Percentiles rank a stretch among this genome's conserved stretches.
Evolutionary conservation across 2,113 vertebrate genomes (phyloP).

Genomic region (Corynorhinus townsendii): DNA sequence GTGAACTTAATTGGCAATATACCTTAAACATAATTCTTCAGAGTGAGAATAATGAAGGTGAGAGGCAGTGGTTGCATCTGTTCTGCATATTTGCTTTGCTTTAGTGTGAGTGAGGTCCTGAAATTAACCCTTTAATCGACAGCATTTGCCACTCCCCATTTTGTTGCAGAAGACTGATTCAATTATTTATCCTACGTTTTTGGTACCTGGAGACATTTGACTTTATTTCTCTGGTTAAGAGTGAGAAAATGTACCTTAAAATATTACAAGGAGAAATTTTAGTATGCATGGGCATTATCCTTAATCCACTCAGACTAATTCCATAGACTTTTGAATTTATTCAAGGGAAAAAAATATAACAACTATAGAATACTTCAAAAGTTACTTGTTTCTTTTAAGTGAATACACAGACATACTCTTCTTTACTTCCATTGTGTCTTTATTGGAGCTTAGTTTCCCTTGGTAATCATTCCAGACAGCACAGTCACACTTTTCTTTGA

Average conservation of each 20-base stretch:
- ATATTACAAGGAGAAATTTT: background rate
- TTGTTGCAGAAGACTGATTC: background rate
- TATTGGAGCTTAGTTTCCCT: background rate
- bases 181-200: background rate
- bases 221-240: background rate
- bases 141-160: background rate
- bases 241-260: background rate
- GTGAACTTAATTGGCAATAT: background rate
- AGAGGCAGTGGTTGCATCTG: background rate
- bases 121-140: background rate
- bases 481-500: background rate
- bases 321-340: background rate
- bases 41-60: background rate
- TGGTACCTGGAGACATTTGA: background rate
- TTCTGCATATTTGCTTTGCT: background rate
- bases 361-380: background rate
- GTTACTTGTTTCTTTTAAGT: background rate
- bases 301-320: background rate
- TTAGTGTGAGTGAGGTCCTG: background rate
- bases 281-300: background rate
- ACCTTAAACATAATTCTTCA: background rate
- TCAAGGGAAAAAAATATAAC: background rate
- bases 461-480: too few species aligned
- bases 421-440: background rate
- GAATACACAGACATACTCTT: background rate